Percentiles rank a stretch among this genome's conserved stretches.
Conservation (phyloP, 1,140 invertebrate species). For the Drosophila bifasciata region DNA sequence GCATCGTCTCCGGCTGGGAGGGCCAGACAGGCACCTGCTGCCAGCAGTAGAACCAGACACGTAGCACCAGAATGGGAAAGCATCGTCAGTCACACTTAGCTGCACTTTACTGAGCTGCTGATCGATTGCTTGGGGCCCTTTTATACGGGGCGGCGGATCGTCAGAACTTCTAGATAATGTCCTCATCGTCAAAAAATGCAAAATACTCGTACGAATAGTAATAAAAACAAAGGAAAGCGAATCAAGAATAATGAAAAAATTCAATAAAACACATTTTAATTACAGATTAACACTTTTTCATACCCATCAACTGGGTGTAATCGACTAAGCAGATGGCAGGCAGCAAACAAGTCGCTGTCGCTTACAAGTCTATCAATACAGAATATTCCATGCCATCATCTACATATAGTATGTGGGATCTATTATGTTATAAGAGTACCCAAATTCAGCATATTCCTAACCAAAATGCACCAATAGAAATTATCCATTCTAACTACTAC, state of each 20-base stretch:
- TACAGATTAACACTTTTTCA: constrained; percentile 63
- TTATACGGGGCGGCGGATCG: constrained; percentile 35
- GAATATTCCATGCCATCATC: too few relatives aligned
- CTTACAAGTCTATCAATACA: too few relatives aligned
- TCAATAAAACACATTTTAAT: constrained; percentile 74
- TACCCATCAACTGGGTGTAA: constrained; percentile 39
- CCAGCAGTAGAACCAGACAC: constrained; percentile 44
- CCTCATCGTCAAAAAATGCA: constrained; percentile 51
- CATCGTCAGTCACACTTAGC: constrained; percentile 36
- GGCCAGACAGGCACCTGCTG: constrained; percentile 24
- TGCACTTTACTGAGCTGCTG: constrained; percentile 56
- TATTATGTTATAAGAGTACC: too few relatives aligned
- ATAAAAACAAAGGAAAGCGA: constrained; percentile 34
- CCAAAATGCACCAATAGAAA: too few relatives aligned
- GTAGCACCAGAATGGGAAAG: constrained; percentile 32
- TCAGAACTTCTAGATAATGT: constrained; percentile 26
- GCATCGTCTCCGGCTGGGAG: constrained; percentile 59
- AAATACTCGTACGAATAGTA: constrained; percentile 7
- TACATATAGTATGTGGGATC: too few relatives aligned
- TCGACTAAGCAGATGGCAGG: constrained; percentile 4
- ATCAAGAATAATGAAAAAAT: constrained; percentile 51
- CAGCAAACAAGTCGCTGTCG: constrained; percentile 17
- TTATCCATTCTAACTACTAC: too few relatives aligned
- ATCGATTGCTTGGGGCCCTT: constrained; percentile 28
- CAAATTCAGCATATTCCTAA: too few relatives aligned